Conservation (phyloP, 2,797 vertebrate species). For the Hemitrygon akajei region DNA sequence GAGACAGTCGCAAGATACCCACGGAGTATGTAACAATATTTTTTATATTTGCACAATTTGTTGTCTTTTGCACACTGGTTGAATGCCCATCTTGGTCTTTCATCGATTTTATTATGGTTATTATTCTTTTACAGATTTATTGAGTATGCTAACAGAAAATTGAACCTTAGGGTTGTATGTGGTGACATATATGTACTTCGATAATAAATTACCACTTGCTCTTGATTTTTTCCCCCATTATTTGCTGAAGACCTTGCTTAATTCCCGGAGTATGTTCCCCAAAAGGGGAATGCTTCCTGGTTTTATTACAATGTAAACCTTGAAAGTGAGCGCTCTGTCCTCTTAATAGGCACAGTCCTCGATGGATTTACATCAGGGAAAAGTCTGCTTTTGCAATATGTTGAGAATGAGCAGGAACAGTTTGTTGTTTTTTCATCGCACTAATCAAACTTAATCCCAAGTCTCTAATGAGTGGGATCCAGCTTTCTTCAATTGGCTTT, state of each 20-base stretch:
- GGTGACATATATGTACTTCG: no score
- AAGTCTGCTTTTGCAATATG: not conserved
- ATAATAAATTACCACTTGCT: not conserved
- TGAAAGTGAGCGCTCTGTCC: not conserved
- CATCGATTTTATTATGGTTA: no score
- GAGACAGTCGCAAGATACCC: no score
- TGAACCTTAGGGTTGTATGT: no score
- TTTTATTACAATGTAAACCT: not conserved
- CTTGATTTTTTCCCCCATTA: not conserved
- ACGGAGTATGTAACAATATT: no score
- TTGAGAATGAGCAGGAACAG: not conserved
- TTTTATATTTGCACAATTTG: no score
- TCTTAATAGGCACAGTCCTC: no score
- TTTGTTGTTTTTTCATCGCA: not conserved
- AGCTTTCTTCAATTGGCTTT: not conserved
- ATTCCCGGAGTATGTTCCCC: not conserved
- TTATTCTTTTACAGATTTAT: no score
- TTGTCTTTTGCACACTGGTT: no score
- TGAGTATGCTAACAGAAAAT: no score
- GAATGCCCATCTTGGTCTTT: no score
- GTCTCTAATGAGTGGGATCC: not conserved
- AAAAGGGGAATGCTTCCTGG: not conserved
- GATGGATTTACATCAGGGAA: not conserved
- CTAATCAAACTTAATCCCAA: not conserved
- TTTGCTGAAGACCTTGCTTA: not conserved